Conservation (phyloP, 2,797 vertebrate genomes). For the Pygocentrus nattereri region DNA sequence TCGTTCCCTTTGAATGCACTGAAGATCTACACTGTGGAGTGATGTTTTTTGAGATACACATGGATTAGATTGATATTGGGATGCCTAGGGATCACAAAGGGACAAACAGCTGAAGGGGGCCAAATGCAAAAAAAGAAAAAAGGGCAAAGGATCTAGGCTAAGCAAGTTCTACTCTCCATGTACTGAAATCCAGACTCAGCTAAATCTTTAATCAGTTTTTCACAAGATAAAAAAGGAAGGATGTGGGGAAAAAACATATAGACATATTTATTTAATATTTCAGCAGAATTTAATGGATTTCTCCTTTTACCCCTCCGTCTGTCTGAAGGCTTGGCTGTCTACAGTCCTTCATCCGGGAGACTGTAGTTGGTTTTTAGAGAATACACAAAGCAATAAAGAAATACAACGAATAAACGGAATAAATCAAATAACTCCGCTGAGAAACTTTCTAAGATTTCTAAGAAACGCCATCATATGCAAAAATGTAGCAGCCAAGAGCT, state of each 20-base stretch:
- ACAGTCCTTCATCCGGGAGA: background rate
- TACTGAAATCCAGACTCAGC: conserved; percentile 57
- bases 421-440: background rate
- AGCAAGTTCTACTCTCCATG: conserved; percentile 51
- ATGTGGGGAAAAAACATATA: conserved; percentile 67
- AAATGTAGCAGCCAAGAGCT: background rate
- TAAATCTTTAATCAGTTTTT: conserved; percentile 71
- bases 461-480: background rate
- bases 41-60: no score
- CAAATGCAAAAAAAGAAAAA: background rate
- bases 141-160: background rate
- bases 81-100: background rate
- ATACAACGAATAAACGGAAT: background rate
- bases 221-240: conserved; percentile 52
- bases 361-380: background rate
- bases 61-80: no score
- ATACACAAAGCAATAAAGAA: background rate
- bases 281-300: conserved; percentile 77
- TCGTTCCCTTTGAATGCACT: no score
- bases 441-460: background rate
- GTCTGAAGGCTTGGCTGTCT: conserved; percentile 25
- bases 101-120: no score
- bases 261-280: conserved; percentile 77
- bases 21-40: no score
- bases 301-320: conserved; percentile 45